Evolutionary conservation across 2,797 vertebrate species (phyloP), one percentile per base, ranked within the genome.

Genomic region (Perodicticus potto): DNA sequence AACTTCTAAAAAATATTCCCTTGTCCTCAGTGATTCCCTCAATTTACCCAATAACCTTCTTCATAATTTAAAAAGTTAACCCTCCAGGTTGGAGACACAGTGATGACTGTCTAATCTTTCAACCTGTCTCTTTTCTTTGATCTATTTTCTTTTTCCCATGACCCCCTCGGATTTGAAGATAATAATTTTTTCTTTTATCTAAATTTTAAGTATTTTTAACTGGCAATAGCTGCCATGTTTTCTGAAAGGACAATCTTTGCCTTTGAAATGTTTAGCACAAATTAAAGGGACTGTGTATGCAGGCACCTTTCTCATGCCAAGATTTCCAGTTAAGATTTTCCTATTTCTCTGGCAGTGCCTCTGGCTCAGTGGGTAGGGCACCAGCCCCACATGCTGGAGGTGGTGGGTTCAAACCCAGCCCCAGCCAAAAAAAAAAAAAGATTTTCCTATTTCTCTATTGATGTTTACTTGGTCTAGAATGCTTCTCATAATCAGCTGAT

Each of bases 11-110:
- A 17, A 16, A 4, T 6, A 43, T 63, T 13, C 11, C 4, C 29
- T 16, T 59, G 7, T 53, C 4, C 7, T 67, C 27, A 70, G 29
- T 25, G 20, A 67, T 78, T 84, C 34, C 11, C 5, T 40, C 9
- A 43, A 14, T 25, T 6, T 67, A 25, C 16, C 29, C 40, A 86
- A 59, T 65, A 55, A 45, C 4, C 16, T 29, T 13, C 5, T 72
- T 7, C 2, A 0, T 37, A 13, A 86, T 49, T 65, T 16, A 49
- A 5, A 45, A 81, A 59, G 25, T 90, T 49, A 83, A 63, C n/a
- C 2, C 19, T 20, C 32, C 2, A 69, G n/a, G 7, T 37, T 49
- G 25, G 2, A 14, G 19, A 25, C 22, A 9, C 0, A 2, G 0
- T 7, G 5, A 61, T 14, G 45, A 53, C 11, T 63, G 0, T 27